A percentile compares a stretch with the other conserved stretches of the same genome.
Evolutionary conservation across 2,113 vertebrate genomes (phyloP).

Genomic region (Axis porcinus): DNA sequence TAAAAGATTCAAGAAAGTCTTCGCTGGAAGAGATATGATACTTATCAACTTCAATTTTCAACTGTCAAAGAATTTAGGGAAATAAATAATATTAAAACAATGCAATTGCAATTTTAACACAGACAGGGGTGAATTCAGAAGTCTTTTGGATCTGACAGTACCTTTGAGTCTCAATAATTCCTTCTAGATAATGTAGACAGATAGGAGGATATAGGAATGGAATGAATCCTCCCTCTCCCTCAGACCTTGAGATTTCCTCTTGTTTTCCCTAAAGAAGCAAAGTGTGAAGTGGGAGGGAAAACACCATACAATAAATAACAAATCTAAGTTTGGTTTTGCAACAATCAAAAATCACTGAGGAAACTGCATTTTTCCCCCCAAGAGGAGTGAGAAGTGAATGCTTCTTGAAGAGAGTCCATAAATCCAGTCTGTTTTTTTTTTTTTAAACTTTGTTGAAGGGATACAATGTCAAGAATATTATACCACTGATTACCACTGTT

Average conservation of each 20-base stretch:
- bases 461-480: background rate
- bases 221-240: background rate
- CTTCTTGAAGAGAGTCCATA: background rate
- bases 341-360: background rate
- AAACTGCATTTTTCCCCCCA: background rate
- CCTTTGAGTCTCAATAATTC: background rate
- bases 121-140: background rate
- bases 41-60: background rate
- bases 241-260: background rate
- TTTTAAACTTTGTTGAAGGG: background rate
- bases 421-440: background rate
- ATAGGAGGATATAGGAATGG: background rate
- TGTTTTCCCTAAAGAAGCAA: background rate
- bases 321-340: background rate
- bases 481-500: background rate
- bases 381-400: background rate
- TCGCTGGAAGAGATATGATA: background rate
- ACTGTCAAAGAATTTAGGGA: background rate
- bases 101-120: background rate
- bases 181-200: background rate
- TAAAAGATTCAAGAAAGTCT: background rate
- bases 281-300: background rate
- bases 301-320: background rate
- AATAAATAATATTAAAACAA: background rate
- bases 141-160: background rate